Evolutionary conservation across 2,888 invertebrate species (phyloP), one percentile per base, ranked within the genome.

Genomic region (Encarsia formosa): DNA sequence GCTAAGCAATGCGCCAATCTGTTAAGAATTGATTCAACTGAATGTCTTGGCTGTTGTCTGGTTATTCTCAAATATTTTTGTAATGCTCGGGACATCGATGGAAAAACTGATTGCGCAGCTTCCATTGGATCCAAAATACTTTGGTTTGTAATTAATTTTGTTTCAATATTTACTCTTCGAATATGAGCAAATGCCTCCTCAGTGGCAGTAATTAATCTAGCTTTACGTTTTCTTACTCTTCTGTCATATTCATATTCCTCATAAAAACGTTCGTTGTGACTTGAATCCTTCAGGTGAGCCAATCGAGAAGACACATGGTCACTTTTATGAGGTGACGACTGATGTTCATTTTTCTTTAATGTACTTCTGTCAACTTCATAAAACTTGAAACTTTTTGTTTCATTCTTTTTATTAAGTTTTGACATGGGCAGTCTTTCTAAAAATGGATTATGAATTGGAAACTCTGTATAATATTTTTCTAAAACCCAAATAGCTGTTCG

Each of bases 131-230:
- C 94, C 79, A 99, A 86, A 0, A 90, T 88, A 16, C 66, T 69
- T 3, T 69, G 65, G 58, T 67, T 69, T 54, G 88, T 83, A 0
- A 91, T 88, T 0, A 91, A 86, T 24, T 87, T 84, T 48, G 82
- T 79, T 61, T 83, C 84, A 54, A 83, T 81, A 59, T 83, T 79
- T 57, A 95, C 82, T 31, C 96, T 80, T 65, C 92, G 88, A 59
- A 99, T 94, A 69, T 98, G 97, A 11, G 96, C 94, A 74, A 99
- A 99, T 1, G 98, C 96, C 69, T 99, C 98, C 74, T 99, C 98
- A 0, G 96, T 90, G 1, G 97, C 94, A 1, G 91, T 88, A 49
- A 96, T 84, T 34, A 99, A 79, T 18, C 98, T 79, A 4, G 97
- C 95, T 52, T 87, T 81, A 0, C 97, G 79, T 74, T 97, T 97